Base-by-base conservation (phyloP, 2,113 vertebrate genomes). In the Cnemophilus loriae region DNA sequence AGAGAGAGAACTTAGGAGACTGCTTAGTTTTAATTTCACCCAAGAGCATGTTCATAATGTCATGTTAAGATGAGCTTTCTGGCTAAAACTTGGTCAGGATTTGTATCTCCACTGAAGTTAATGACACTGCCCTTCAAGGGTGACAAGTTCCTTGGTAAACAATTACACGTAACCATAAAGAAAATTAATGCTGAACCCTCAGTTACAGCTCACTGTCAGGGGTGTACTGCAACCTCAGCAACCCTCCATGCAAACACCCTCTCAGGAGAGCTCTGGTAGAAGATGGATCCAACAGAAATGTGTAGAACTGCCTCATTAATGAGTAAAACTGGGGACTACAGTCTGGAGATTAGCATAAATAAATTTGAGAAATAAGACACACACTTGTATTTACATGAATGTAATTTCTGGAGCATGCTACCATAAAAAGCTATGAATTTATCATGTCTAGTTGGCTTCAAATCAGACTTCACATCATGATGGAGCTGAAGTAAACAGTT, bases 51-150 rank as follows among this genome's bases (percentile, higher is more conserved):
- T 22, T 94, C 53, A 55, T 39, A 87, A 69, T n/a, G 27, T 7
- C 26, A 35, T 3, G 2, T 63, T 33, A 86, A 61, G 55, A 67
- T 3, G 14, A 90, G 23, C 44, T 80, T 76, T 59, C n/a, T 52
- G 28, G 39, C 20, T 59, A 46, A 74, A 90, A 85, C 27, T 32
- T 59, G 30, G 55, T 67, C 59, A 83, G 59, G 64, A 77, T 74
- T 74, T 67, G 8, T 64, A 57, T 56, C 60, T 46, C 39, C 17
- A 13, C 60, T 68, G 56, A 75, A 71, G 57, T 70, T 89, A 87
- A 93, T 33, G 71, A 32, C 37, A 37, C 67, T 88, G 69, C 18
- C 87, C 90, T 97, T 95, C 90, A 92, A 81, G 82, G 68, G 35
- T 80, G 79, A 94, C 2, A 32, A 75, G 56, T 13, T 90, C 44